A percentile compares a stretch with the other conserved stretches of the same genome.
These are phyloP conservation scores for Wasmannia auropunctata DNA, from an alignment of 1,140 invertebrate genomes.

Conservation along the genomic window DNA sequence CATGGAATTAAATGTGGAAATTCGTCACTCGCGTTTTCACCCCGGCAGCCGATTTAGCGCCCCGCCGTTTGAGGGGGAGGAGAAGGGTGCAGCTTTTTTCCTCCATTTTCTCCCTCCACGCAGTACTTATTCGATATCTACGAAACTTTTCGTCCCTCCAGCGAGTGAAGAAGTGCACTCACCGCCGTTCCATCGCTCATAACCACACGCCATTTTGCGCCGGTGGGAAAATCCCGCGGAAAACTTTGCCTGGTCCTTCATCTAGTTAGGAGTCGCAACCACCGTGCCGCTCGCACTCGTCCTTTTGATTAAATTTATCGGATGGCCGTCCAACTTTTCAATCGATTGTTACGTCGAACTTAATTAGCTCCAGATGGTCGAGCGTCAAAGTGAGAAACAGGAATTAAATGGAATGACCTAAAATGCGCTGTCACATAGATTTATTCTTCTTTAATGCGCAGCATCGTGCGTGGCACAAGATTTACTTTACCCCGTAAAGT, in stretches of 20 bases:
- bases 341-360: slow-evolving; percentile 70
- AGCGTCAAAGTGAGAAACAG: slow-evolving; percentile 42
- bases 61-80: background rate
- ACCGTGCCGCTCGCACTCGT: slow-evolving; percentile 16
- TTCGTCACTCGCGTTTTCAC: slow-evolving; percentile 26
- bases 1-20: slow-evolving; percentile 37
- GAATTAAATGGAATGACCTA: slow-evolving; percentile 24
- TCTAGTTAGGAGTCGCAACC: slow-evolving; percentile 49
- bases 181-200: slow-evolving; percentile 45
- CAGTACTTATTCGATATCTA: slow-evolving; percentile 41
- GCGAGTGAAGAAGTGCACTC: slow-evolving; percentile 42
- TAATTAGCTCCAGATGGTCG: slow-evolving; percentile 44
- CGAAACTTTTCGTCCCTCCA: slow-evolving; percentile 40
- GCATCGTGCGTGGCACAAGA: background rate
- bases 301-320: slow-evolving; percentile 76
- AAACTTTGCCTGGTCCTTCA: slow-evolving; percentile 56
- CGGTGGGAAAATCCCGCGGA: slow-evolving; percentile 30
- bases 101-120: slow-evolving; percentile 4
- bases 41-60: background rate
- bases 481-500: background rate
- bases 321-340: slow-evolving; percentile 70
- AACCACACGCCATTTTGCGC: slow-evolving; percentile 52
- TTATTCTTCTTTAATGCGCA: background rate
- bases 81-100: background rate
- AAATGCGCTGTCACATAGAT: background rate